Conservation (phyloP, 2,113 vertebrate species). For the Apistogramma diplotaenia region DNA sequence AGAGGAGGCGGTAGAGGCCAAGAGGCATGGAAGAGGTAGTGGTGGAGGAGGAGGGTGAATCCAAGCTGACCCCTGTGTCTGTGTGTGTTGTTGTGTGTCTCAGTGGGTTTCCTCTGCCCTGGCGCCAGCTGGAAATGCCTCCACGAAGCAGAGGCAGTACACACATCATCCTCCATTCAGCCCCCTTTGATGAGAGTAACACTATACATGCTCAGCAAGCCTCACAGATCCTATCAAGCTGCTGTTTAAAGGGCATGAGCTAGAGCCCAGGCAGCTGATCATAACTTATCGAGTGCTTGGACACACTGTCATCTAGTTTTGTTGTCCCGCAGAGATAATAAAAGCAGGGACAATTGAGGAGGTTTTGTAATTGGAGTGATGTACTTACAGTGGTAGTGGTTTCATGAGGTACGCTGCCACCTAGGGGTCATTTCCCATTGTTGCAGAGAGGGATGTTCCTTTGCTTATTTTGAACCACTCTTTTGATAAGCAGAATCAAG, state of each 20-base stretch:
- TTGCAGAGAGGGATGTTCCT: conserved; percentile 49
- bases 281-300: conserved; percentile 50
- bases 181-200: conserved; percentile 73
- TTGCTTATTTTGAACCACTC: background rate
- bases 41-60: conserved; percentile 57
- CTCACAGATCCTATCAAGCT: conserved; percentile 68
- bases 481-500: background rate
- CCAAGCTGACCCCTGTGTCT: conserved; percentile 74
- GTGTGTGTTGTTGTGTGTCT: conserved; percentile 77
- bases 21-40: conserved; percentile 45
- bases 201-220: conserved; percentile 67
- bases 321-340: conserved; percentile 42
- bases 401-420: conserved; percentile 63
- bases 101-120: conserved; percentile 78
- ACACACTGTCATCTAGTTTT: conserved; percentile 30
- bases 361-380: conserved; percentile 50
- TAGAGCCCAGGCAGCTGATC: conserved; percentile 47
- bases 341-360: conserved; percentile 37
- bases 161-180: conserved; percentile 72
- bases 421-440: conserved; percentile 59
- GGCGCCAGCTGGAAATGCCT: conserved; percentile 82
- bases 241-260: conserved; percentile 56
- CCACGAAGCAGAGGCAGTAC: conserved; percentile 70
- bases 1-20: conserved; percentile 41
- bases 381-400: conserved; percentile 25